Evolutionary conservation across 2,888 invertebrate species (phyloP).

Genomic region (Drosophila melanocephala): DNA sequence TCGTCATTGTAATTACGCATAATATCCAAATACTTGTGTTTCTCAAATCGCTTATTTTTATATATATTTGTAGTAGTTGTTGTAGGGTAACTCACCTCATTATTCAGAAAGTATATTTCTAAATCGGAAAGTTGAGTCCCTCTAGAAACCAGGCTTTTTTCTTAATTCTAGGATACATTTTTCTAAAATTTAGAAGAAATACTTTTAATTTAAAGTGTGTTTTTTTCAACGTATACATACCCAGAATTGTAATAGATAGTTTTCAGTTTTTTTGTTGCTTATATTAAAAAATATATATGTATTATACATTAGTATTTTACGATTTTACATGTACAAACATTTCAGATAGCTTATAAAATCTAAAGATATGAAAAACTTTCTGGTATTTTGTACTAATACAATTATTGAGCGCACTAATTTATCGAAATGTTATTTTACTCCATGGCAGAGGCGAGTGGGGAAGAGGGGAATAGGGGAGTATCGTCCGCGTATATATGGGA

Average conservation of each 20-base stretch:
- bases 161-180: not conserved
- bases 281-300: not conserved
- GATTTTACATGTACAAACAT: not conserved
- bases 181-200: not conserved
- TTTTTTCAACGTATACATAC: not conserved
- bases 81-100: not conserved
- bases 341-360: not conserved
- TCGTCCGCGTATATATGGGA: not conserved
- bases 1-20: slow-evolving; percentile 70
- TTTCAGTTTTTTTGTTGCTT: not conserved
- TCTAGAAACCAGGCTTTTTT: not conserved
- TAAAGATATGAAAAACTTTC: not conserved
- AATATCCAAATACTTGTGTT: slow-evolving; percentile 48
- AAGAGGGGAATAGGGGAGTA: not conserved
- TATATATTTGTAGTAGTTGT: not conserved
- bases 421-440: not conserved
- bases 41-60: slow-evolving; percentile 19
- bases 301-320: not conserved
- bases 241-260: not conserved
- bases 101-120: not conserved
- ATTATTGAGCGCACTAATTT: not conserved
- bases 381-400: not conserved
- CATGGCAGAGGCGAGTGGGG: not conserved
- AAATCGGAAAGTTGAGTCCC: not conserved
- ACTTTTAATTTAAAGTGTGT: not conserved